phyloP scores from a whole-genome alignment of 2,797 vertebrate genomes.

The Eulemur coronatus region DNA sequence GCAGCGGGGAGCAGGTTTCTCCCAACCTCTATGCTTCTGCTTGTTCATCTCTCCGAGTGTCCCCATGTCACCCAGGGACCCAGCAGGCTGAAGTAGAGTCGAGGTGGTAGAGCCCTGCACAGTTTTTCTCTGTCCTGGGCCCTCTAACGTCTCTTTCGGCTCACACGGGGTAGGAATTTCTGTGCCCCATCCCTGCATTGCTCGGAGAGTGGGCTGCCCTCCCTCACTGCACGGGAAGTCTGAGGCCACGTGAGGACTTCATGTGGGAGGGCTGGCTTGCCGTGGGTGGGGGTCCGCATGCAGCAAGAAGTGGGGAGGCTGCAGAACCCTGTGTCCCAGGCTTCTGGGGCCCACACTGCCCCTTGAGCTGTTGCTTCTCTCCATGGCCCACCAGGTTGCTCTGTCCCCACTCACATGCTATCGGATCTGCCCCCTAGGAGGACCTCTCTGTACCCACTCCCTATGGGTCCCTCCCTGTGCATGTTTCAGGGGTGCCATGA shows the following conservation, averaged over 20 bases:
- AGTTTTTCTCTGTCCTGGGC: background rate
- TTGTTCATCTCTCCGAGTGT: accelerated
- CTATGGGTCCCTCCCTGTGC: background rate
- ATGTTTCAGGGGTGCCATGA: background rate
- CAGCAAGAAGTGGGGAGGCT: background rate
- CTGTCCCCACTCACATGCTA: background rate
- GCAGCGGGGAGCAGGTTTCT: background rate
- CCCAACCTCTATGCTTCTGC: accelerated
- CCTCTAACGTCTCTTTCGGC: background rate
- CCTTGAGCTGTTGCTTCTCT: background rate
- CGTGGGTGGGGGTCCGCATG: background rate
- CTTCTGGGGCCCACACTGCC: background rate
- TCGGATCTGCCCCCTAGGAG: background rate
- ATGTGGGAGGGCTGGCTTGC: background rate
- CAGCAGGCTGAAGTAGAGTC: background rate
- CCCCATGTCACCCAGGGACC: background rate
- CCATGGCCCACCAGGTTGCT: background rate
- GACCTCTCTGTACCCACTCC: background rate
- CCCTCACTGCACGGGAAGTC: background rate
- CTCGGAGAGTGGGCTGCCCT: background rate
- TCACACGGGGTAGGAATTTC: background rate
- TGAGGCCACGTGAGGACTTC: background rate
- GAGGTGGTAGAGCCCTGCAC: background rate
- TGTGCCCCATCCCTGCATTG: background rate
- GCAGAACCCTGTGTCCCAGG: background rate